Conservation (phyloP, 2,113 vertebrate genomes). For the Notothenia coriiceps region DNA sequence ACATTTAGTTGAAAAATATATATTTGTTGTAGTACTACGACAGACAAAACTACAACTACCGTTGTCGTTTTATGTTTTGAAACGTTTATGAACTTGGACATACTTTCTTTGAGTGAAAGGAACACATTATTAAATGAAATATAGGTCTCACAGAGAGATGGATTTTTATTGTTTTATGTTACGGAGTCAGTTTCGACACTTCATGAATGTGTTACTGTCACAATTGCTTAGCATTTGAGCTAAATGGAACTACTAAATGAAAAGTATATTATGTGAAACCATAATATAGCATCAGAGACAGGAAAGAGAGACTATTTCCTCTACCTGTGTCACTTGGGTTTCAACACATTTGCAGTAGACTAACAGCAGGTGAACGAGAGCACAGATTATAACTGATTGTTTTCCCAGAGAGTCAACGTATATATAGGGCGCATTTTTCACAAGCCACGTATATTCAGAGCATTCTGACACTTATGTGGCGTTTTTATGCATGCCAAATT, state of each 20-base stretch:
- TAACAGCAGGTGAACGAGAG: no score
- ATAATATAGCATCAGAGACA: background rate
- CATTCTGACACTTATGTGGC: no score
- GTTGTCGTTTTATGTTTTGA: background rate
- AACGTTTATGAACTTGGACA: background rate
- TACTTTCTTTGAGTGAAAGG: background rate
- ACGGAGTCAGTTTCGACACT: background rate
- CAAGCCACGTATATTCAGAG: no score
- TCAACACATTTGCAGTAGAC: no score
- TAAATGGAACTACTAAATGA: background rate
- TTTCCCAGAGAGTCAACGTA: no score
- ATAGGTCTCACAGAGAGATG: background rate
- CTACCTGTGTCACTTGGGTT: no score
- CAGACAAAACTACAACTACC: background rate
- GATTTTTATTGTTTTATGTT: background rate
- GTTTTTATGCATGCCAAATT: no score
- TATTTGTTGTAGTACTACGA: background rate
- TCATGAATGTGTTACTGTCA: background rate
- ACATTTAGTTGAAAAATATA: conserved; percentile 41
- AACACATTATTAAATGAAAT: background rate
- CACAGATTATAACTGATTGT: no score
- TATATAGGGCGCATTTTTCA: no score
- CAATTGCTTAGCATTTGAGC: background rate
- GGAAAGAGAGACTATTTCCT: no score
- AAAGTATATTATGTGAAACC: background rate